Evolutionary conservation across 2,888 invertebrate genomes (phyloP).

Genomic region (Napeogenes sylphis): DNA sequence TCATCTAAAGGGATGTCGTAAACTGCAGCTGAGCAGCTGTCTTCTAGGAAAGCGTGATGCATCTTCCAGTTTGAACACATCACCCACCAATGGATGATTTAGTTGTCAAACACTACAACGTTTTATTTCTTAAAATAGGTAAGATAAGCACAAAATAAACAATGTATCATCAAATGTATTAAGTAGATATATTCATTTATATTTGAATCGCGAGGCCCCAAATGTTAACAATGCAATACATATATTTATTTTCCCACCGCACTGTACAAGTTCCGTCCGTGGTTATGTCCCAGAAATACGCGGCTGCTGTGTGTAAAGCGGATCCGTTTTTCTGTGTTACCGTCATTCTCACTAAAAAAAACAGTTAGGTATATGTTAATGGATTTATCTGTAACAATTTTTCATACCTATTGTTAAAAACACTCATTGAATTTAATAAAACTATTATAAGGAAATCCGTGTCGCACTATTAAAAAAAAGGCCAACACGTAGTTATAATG

Average conservation of each 20-base stretch:
- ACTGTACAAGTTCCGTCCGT: constrained; percentile 90
- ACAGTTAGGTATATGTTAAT: not conserved
- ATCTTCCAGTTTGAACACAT: no score
- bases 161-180: not conserved
- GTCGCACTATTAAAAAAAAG: not conserved
- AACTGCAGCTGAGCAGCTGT: no score
- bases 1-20: no score
- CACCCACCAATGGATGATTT: no score
- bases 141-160: no score
- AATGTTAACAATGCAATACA: constrained; percentile 90
- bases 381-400: no score
- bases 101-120: no score
- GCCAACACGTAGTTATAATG: no score
- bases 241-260: constrained; percentile 91
- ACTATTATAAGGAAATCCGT: constrained; percentile 1
- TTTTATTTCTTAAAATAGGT: no score
- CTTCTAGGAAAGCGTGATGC: no score
- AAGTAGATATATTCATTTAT: constrained; percentile 34
- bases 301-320: constrained; percentile 88
- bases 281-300: constrained; percentile 89
- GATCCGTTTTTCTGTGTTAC: constrained; percentile 92
- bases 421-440: not conserved
- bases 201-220: constrained; percentile 82
- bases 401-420: no score
- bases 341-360: constrained; percentile 82